These are phyloP conservation scores for Thunnus albacares DNA, from an alignment of 2,797 vertebrate species.

Conservation along the genomic window DNA sequence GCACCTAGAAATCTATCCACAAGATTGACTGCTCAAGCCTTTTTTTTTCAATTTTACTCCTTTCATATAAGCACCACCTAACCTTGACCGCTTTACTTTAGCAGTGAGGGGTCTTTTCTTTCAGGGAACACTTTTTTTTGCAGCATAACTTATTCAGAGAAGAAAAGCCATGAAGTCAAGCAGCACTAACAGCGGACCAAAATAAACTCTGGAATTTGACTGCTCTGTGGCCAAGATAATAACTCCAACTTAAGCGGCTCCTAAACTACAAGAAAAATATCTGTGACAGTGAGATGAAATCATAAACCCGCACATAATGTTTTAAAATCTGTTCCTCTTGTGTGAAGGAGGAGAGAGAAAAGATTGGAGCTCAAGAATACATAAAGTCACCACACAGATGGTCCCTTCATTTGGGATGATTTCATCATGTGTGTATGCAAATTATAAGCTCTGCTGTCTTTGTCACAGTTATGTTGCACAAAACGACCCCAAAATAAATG, in stretches of 20 bases:
- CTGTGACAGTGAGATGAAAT: background rate
- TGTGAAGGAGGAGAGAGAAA: slow-evolving; percentile 1
- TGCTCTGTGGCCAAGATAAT: slow-evolving; percentile 34
- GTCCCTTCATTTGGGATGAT: slow-evolving; percentile 13
- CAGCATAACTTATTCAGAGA: slow-evolving; percentile 59
- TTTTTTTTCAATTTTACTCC: background rate
- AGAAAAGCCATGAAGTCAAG: slow-evolving; percentile 53
- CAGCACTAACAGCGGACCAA: slow-evolving; percentile 67
- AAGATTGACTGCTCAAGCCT: background rate
- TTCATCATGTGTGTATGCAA: slow-evolving; percentile 35
- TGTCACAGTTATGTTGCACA: slow-evolving; percentile 28
- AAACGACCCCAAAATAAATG: slow-evolving; percentile 38
- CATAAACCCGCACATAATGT: slow-evolving; percentile 29
- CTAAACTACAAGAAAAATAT: background rate
- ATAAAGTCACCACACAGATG: slow-evolving; percentile 51
- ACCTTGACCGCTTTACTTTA: background rate
- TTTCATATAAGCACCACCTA: background rate
- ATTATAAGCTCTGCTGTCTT: slow-evolving; percentile 29
- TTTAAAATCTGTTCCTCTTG: background rate
- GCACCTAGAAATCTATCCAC: slow-evolving; percentile 15
- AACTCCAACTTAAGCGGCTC: slow-evolving; percentile 33
- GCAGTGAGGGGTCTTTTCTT: slow-evolving; percentile 14
- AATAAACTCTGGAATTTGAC: slow-evolving; percentile 77
- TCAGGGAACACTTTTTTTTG: slow-evolving; percentile 28
- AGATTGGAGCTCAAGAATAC: background rate